phyloP scores from a whole-genome alignment of 2,888 invertebrate genomes.

The Lypha dubia region DNA sequence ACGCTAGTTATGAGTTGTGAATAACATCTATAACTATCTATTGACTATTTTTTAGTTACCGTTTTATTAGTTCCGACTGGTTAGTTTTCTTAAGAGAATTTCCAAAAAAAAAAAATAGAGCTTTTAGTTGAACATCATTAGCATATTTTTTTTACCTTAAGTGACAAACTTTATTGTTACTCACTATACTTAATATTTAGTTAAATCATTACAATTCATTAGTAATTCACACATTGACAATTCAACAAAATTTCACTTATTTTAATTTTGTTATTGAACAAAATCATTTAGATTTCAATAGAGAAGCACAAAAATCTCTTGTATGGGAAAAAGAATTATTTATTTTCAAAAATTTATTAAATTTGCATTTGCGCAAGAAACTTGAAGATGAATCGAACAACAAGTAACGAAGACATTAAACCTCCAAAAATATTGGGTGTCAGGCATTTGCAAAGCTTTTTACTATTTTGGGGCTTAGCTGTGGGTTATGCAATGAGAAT shows the following conservation, averaged over 20 bases:
- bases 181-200: conserved; percentile 30
- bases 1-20: too few species aligned
- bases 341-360: neutral
- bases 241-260: neutral
- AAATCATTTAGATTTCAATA: conserved; percentile 15
- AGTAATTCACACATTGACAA: conserved; percentile 66
- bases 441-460: conserved; percentile 86
- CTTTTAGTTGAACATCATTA: too few species aligned
- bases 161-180: neutral
- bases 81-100: too few species aligned
- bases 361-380: neutral
- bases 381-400: neutral
- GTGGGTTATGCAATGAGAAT: conserved; percentile 87
- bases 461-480: conserved; percentile 86
- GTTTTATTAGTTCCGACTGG: too few species aligned
- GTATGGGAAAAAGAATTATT: neutral
- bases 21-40: too few species aligned
- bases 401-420: conserved; percentile 36
- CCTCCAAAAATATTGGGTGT: conserved; percentile 82
- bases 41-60: too few species aligned
- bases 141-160: too few species aligned
- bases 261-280: neutral
- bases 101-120: too few species aligned
- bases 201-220: conserved; percentile 46
- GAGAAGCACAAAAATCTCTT: conserved; percentile 2